These are phyloP conservation scores for Adelges cooleyi DNA, from an alignment of 1,140 invertebrate genomes.

Conservation along the genomic window DNA sequence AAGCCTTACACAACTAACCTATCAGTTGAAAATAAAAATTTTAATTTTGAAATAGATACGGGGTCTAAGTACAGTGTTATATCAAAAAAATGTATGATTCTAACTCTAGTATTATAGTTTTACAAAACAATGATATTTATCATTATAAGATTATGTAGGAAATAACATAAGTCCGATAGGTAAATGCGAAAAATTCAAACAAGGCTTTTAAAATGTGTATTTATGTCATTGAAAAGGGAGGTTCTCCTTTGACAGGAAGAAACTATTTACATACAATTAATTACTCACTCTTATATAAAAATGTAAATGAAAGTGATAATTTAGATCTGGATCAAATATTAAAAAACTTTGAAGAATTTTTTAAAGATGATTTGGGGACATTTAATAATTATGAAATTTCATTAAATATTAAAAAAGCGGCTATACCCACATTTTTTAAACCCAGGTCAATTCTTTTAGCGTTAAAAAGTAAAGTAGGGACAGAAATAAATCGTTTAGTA, in stretches of 20 bases:
- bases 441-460: conserved; percentile 38
- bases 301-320: no score
- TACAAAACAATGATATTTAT: neutral
- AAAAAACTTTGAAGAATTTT: neutral
- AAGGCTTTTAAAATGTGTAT: no score
- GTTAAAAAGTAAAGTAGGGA: conserved; percentile 36
- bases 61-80: neutral
- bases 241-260: no score
- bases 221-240: no score
- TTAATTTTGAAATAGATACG: neutral
- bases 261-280: no score
- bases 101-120: neutral
- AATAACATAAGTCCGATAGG: neutral
- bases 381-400: conserved; percentile 21
- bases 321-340: no score
- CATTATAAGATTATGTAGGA: neutral
- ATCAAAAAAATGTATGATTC: neutral
- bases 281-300: no score
- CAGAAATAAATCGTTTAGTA: neutral
- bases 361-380: conserved; percentile 3
- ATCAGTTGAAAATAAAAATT: neutral
- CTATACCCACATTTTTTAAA: conserved; percentile 36
- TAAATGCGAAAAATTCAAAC: no score
- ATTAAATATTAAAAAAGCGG: neutral
- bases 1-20: neutral